A percentile compares a stretch with the other conserved stretches of the same genome.
These are phyloP conservation scores for Gephyroberyx darwinii DNA, from an alignment of 2,797 vertebrate genomes.

Conservation along the genomic window DNA sequence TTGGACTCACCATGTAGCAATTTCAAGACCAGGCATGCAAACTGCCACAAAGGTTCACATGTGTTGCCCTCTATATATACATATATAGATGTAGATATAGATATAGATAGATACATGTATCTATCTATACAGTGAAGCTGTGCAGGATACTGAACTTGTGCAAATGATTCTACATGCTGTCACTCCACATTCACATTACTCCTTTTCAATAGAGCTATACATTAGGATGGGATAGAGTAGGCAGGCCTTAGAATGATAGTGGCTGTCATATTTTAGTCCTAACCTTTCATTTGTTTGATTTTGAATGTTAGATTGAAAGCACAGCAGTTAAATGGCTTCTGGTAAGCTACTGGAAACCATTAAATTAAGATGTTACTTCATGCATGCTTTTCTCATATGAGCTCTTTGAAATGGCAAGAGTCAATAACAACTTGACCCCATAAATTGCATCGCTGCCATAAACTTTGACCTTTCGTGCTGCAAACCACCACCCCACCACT, in stretches of 20 bases:
- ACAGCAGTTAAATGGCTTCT: slow-evolving; percentile 17
- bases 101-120: too few relatives aligned
- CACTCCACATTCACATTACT: not conserved
- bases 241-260: slow-evolving; percentile 1
- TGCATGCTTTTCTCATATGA: slow-evolving; percentile 45
- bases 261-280: not conserved
- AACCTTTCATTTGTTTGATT: slow-evolving; percentile 12
- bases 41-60: slow-evolving; percentile 34
- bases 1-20: slow-evolving; percentile 24
- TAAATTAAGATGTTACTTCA: slow-evolving; percentile 52
- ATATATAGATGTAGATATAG: too few relatives aligned
- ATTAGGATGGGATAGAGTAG: slow-evolving; percentile 4
- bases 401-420: slow-evolving; percentile 62
- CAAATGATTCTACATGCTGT: slow-evolving; percentile 12
- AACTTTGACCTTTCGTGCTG: slow-evolving; percentile 62
- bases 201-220: slow-evolving; percentile 24
- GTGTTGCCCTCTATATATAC: slow-evolving; percentile 3
- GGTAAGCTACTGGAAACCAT: slow-evolving; percentile 16
- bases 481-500: slow-evolving; percentile 13
- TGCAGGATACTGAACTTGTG: not conserved
- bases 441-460: slow-evolving; percentile 60
- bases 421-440: slow-evolving; percentile 56
- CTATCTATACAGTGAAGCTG: slow-evolving; percentile 11
- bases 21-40: slow-evolving; percentile 39
- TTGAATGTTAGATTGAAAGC: slow-evolving; percentile 37